Evolutionary conservation across 1,140 invertebrate species (phyloP).

Genomic region (Aphaenogaster floridana): DNA sequence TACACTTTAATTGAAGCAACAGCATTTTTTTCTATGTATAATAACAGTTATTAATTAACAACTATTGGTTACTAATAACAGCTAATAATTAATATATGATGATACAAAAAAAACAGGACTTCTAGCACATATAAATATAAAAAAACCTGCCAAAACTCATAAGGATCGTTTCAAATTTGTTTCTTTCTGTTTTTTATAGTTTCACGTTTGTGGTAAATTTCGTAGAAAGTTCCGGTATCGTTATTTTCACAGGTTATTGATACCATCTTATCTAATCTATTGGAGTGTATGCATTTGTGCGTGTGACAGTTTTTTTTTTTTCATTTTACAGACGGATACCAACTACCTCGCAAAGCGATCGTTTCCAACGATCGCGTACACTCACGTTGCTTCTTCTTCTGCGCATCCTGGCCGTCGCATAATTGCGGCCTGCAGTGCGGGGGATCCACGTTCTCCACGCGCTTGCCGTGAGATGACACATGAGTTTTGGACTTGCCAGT

Average conservation of each 20-base stretch:
- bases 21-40: too few species aligned
- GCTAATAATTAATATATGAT: neutral
- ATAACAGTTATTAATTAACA: too few species aligned
- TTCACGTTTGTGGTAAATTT: neutral
- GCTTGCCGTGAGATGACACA: constrained; percentile 13
- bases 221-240: neutral
- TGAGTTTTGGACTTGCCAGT: constrained; percentile 18
- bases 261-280: constrained; percentile 20
- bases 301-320: neutral
- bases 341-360: neutral
- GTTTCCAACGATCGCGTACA: neutral
- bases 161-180: neutral
- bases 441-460: constrained; percentile 31
- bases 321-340: neutral
- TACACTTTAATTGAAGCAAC: too few species aligned
- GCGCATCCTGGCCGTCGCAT: constrained; percentile 33
- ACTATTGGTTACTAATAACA: neutral
- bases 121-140: neutral
- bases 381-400: constrained; percentile 64
- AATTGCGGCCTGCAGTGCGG: constrained; percentile 3
- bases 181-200: neutral
- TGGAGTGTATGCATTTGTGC: too few species aligned
- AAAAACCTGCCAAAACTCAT: neutral
- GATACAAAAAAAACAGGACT: constrained; percentile 27
- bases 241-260: neutral